These are phyloP conservation scores for Nylanderia fulva DNA, from an alignment of 1,140 invertebrate species.

Conservation along the genomic window DNA sequence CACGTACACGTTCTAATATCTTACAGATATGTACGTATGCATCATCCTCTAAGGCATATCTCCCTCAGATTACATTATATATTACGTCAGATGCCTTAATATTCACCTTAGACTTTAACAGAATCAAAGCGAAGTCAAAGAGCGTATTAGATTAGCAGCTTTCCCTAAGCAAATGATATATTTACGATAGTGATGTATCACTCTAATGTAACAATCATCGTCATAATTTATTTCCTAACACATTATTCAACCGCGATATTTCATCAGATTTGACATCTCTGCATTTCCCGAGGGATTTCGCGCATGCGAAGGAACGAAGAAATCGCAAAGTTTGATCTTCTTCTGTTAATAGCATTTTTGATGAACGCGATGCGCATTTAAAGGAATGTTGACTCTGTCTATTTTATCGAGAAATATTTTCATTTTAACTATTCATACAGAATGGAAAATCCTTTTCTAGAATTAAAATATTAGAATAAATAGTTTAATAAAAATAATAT, in stretches of 20 bases:
- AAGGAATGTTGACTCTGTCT: no score
- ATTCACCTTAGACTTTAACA: not conserved
- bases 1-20: slow-evolving; percentile 13
- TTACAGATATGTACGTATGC: not conserved
- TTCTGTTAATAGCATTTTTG: slow-evolving; percentile 44
- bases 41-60: not conserved
- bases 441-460: no score
- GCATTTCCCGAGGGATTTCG: not conserved
- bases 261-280: not conserved
- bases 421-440: no score
- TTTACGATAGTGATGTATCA: not conserved
- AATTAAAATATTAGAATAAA: no score
- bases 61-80: not conserved
- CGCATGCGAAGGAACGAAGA: not conserved
- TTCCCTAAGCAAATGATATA: not conserved
- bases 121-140: not conserved
- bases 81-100: not conserved
- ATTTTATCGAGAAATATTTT: no score
- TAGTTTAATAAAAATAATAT: no score
- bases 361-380: slow-evolving; percentile 32
- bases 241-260: not conserved
- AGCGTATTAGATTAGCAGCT: not conserved
- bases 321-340: slow-evolving; percentile 25
- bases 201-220: not conserved
- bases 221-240: not conserved